These are phyloP conservation scores for Channa argus DNA, from an alignment of 2,113 vertebrate species.

Conservation along the genomic window DNA sequence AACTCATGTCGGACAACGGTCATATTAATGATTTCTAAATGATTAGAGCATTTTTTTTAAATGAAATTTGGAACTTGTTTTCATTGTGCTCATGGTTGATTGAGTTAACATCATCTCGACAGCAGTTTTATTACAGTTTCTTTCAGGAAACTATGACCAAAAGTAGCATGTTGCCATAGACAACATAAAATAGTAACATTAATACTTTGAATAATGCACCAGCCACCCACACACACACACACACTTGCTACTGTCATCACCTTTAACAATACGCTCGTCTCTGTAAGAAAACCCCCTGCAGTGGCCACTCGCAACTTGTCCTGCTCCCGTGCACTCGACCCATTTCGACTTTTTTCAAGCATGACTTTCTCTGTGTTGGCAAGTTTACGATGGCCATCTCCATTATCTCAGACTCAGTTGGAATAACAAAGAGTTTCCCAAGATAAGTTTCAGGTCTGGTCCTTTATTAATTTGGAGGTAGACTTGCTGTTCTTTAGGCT, in stretches of 20 bases:
- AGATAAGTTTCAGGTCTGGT: slow-evolving; percentile 13
- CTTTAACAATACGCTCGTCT: slow-evolving; percentile 43
- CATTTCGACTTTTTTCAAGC: slow-evolving; percentile 15
- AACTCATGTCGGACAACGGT: slow-evolving; percentile 18
- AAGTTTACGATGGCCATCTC: slow-evolving; percentile 2
- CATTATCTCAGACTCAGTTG: slow-evolving; percentile 17
- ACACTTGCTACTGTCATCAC: slow-evolving; percentile 38
- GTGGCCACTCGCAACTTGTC: slow-evolving; percentile 14
- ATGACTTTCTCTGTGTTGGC: neutral
- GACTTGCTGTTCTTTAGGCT: neutral
- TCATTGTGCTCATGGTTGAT: slow-evolving; percentile 28
- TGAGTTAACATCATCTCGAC: slow-evolving; percentile 38
- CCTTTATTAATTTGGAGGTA: neutral
- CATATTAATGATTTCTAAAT: slow-evolving; percentile 47
- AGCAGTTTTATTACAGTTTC: slow-evolving; percentile 33
- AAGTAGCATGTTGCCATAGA: slow-evolving; percentile 23
- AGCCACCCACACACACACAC: slow-evolving; percentile 17
- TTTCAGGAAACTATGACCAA: slow-evolving; percentile 22
- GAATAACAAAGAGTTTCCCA: neutral
- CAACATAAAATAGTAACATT: slow-evolving; percentile 33
- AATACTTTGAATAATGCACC: slow-evolving; percentile 43
- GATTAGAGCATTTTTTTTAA: slow-evolving; percentile 24
- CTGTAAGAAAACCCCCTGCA: slow-evolving; percentile 21
- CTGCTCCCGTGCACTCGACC: neutral
- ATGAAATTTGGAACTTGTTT: slow-evolving; percentile 39